These are phyloP conservation scores for Antheraea assamensis DNA, from an alignment of 2,888 invertebrate species.

Conservation along the genomic window DNA sequence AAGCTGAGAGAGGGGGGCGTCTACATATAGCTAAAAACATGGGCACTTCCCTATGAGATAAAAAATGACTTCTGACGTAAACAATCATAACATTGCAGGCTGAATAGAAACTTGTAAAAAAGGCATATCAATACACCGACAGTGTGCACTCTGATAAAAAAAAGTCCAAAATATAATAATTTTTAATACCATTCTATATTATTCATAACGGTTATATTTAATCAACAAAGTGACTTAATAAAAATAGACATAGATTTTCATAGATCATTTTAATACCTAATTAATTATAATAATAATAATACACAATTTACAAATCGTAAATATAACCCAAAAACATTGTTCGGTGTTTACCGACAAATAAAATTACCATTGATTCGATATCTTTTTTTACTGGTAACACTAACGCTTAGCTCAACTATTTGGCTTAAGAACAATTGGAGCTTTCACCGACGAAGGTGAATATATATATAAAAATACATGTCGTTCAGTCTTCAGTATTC, in stretches of 20 bases:
- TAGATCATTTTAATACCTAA: neutral
- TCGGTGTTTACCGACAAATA: neutral
- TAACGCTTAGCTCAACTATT: neutral
- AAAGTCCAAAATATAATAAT: neutral
- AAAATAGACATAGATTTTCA: slow-evolving; percentile 7
- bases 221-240: neutral
- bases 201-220: neutral
- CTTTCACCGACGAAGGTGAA: neutral
- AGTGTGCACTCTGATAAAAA: neutral
- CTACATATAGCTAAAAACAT: too few species aligned
- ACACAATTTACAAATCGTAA: neutral
- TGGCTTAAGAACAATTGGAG: neutral
- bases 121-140: too few species aligned
- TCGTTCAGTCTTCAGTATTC: slow-evolving; percentile 28
- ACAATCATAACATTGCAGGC: too few species aligned
- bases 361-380: neutral
- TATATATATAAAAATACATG: slow-evolving; percentile 1
- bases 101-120: too few species aligned
- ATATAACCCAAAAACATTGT: neutral
- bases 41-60: too few species aligned
- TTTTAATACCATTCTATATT: neutral
- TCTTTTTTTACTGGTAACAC: neutral
- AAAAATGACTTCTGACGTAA: too few species aligned
- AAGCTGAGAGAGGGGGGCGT: too few species aligned
- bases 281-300: neutral